Evolutionary conservation across 2,113 vertebrate genomes (phyloP).

Genomic region (Electrona antarctica): DNA sequence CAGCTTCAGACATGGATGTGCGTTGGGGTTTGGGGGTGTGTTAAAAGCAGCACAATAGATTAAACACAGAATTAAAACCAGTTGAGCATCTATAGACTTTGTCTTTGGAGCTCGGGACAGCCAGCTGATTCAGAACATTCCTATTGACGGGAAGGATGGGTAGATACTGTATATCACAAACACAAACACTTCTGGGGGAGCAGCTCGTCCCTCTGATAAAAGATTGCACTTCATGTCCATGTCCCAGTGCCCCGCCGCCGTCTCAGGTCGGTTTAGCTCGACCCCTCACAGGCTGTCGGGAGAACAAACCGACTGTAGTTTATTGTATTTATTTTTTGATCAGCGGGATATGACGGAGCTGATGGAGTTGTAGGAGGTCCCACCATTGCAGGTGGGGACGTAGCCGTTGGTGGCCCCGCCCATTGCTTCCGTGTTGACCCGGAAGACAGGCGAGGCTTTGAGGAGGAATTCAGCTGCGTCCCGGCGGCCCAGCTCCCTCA

Average conservation of each 20-base stretch:
- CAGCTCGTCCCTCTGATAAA: conserved; percentile 32
- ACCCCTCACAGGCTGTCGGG: neutral
- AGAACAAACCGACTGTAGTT: neutral
- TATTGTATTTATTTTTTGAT: conserved; percentile 38
- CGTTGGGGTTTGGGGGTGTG: conserved; percentile 11
- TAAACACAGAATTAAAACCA: conserved; percentile 31
- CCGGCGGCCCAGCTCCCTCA: conserved; percentile 93
- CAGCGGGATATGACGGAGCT: conserved; percentile 96
- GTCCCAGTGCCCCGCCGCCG: neutral
- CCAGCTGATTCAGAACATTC: conserved; percentile 54
- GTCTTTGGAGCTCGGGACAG: conserved; percentile 56
- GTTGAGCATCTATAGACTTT: conserved; percentile 39
- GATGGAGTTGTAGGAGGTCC: conserved; percentile 96
- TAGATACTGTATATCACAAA: conserved; percentile 20
- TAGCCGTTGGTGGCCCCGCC: conserved; percentile 82
- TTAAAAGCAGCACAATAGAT: conserved; percentile 52
- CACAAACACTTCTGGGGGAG: conserved; percentile 41
- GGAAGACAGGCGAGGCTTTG: conserved; percentile 90
- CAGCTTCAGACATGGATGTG: neutral
- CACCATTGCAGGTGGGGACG: conserved; percentile 90
- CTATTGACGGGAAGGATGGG: conserved; percentile 28
- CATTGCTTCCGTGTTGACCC: conserved; percentile 85
- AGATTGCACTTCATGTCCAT: conserved; percentile 58
- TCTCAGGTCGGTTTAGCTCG: neutral
- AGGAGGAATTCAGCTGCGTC: conserved; percentile 95